These are phyloP conservation scores for Hipparchia semele DNA, from an alignment of 2,888 invertebrate species.

Conservation along the genomic window DNA sequence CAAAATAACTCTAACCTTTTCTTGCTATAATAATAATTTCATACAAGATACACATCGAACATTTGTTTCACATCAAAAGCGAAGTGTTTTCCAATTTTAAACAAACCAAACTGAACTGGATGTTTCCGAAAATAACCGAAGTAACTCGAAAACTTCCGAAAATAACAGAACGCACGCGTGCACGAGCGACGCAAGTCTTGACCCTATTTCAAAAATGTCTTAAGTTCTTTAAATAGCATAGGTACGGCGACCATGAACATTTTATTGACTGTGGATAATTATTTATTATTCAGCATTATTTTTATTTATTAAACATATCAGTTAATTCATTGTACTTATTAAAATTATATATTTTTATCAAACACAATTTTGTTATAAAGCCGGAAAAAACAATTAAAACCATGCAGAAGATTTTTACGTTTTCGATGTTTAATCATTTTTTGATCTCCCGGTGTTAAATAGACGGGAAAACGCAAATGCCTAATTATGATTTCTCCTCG, in stretches of 20 bases:
- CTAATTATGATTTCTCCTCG: conserved; percentile 14
- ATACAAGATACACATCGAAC: conserved; percentile 49
- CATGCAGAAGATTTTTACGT: neutral
- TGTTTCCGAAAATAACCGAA: conserved; percentile 54
- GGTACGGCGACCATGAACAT: conserved; percentile 28
- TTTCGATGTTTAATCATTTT: neutral
- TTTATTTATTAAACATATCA: too few relatives aligned
- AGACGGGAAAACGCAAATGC: conserved; percentile 10
- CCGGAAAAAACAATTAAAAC: too few relatives aligned
- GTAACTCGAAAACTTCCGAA: conserved; percentile 58
- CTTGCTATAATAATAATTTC: too few relatives aligned
- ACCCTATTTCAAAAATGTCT: conserved; percentile 77
- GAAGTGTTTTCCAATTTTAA: conserved; percentile 69
- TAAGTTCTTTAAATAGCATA: conserved; percentile 48
- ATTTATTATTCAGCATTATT: neutral
- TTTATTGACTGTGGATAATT: neutral
- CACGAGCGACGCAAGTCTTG: conserved; percentile 72
- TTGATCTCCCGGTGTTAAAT: conserved; percentile 1
- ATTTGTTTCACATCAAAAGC: conserved; percentile 74
- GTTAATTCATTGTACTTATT: too few relatives aligned
- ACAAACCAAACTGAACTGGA: conserved; percentile 55
- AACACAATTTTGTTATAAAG: neutral
- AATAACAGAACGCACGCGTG: conserved; percentile 68
- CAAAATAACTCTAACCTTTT: too few relatives aligned
- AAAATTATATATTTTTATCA: too few relatives aligned